phyloP scores from a whole-genome alignment of 2,113 vertebrate species.

The Pollimyrus isidori region DNA sequence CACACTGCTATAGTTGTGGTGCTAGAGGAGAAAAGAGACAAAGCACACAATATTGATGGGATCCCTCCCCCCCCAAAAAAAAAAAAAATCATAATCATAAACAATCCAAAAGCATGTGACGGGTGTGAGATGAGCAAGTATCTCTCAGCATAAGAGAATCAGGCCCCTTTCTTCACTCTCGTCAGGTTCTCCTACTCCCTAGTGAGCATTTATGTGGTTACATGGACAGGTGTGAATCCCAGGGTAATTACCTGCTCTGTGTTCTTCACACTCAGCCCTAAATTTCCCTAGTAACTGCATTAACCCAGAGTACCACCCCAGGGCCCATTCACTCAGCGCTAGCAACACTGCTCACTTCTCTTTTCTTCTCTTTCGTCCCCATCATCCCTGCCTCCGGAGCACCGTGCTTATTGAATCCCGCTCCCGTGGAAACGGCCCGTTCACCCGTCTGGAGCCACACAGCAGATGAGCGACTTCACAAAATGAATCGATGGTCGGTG shows the following conservation, averaged over 20 bases:
- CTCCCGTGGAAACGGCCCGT: neutral
- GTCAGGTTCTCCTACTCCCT: neutral
- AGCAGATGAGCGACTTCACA: neutral
- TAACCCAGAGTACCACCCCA: neutral
- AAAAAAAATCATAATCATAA: neutral
- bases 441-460: neutral
- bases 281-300: neutral
- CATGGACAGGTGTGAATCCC: neutral
- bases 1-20: neutral
- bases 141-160: neutral
- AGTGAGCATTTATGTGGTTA: neutral
- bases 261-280: neutral
- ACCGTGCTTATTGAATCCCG: neutral
- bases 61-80: neutral
- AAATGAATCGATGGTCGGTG: neutral
- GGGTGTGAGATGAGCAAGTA: neutral
- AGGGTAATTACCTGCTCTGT: neutral
- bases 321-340: neutral
- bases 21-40: neutral
- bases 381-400: neutral
- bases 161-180: neutral
- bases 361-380: no score
- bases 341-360: neutral
- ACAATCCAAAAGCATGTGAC: neutral
- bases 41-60: neutral